These are phyloP conservation scores for Meteorus colon DNA, from an alignment of 2,888 invertebrate genomes.

Conservation along the genomic window DNA sequence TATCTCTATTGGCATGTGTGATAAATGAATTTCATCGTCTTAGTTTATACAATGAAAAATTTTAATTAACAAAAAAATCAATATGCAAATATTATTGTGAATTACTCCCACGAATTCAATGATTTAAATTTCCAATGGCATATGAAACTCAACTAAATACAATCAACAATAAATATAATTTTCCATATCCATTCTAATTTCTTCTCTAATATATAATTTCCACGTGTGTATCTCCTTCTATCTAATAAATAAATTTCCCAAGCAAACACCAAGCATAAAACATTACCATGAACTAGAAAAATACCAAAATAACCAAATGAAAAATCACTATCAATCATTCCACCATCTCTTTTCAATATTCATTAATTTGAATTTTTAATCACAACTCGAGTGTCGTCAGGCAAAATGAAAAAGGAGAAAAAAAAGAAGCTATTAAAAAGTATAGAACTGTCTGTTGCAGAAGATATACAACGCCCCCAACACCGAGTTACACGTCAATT, in stretches of 20 bases:
- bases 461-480: slow-evolving; percentile 25
- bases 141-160: too few relatives aligned
- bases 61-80: too few relatives aligned
- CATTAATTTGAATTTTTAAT: slow-evolving; percentile 22
- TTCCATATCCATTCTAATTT: too few relatives aligned
- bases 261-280: not conserved
- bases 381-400: slow-evolving; percentile 21
- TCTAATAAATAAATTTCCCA: not conserved
- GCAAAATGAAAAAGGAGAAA: not conserved
- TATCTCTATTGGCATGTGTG: too few relatives aligned
- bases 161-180: too few relatives aligned
- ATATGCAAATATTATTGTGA: too few relatives aligned
- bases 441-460: slow-evolving; percentile 28
- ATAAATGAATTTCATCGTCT: too few relatives aligned
- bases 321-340: not conserved
- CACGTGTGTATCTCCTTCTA: too few relatives aligned
- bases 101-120: too few relatives aligned
- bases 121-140: too few relatives aligned
- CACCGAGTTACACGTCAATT: slow-evolving; percentile 33
- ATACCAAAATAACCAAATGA: not conserved
- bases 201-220: too few relatives aligned
- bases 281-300: not conserved
- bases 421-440: slow-evolving; percentile 22
- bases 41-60: too few relatives aligned
- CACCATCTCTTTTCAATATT: not conserved